Evolutionary conservation across 2,113 vertebrate species (phyloP).

Genomic region (Grammomys surdaster): DNA sequence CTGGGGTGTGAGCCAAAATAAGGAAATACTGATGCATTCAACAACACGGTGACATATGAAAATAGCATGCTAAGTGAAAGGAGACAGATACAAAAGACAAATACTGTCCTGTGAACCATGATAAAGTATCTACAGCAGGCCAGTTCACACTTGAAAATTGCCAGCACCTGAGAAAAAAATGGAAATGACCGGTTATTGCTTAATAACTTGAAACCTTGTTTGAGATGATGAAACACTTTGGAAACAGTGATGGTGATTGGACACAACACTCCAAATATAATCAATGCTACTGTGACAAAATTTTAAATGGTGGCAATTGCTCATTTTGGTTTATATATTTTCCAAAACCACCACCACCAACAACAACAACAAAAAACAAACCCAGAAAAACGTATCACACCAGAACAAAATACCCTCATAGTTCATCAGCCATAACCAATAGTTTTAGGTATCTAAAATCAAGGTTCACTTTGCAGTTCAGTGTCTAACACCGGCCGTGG

Average conservation of each 20-base stretch:
- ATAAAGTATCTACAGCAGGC: neutral
- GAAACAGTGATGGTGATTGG: neutral
- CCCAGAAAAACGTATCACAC: neutral
- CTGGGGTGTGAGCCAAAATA: neutral
- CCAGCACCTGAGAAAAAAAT: neutral
- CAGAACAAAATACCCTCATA: neutral
- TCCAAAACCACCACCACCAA: neutral
- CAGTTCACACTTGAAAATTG: slow-evolving; percentile 6
- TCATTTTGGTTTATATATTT: slow-evolving; percentile 12
- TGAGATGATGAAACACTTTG: neutral
- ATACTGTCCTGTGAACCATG: neutral
- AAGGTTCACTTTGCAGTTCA: neutral
- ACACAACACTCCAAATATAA: neutral
- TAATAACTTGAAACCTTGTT: neutral
- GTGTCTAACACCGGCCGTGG: neutral
- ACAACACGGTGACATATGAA: neutral
- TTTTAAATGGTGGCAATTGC: neutral
- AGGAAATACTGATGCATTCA: neutral
- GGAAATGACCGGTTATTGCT: neutral
- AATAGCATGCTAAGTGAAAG: neutral
- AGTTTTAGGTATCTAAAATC: neutral
- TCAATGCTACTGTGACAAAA: neutral
- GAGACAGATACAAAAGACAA: neutral
- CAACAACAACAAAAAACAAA: neutral
- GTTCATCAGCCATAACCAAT: neutral